phyloP scores from a whole-genome alignment of 2,113 vertebrate species.

The Corythoichthys haematopterus region DNA sequence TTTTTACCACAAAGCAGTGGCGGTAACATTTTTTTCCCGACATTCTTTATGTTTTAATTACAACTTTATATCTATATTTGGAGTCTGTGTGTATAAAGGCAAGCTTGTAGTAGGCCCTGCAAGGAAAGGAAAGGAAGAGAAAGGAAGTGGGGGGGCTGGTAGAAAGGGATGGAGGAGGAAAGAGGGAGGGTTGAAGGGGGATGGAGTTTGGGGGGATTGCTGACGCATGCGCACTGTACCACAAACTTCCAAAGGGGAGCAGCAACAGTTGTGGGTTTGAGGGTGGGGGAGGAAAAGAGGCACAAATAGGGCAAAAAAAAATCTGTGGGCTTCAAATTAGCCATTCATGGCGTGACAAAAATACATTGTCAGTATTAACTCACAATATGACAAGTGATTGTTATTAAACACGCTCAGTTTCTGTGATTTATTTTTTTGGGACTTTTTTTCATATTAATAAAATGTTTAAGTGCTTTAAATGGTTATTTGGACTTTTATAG shows the following conservation, averaged over 20 bases:
- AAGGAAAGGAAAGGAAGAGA: constrained; percentile 2
- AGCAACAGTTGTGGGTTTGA: constrained; percentile 33
- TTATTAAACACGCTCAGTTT: not conserved
- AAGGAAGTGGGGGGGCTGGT: not conserved
- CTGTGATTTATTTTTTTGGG: not conserved
- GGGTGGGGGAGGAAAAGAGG: constrained; percentile 8
- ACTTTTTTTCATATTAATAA: not conserved
- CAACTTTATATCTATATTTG: not conserved
- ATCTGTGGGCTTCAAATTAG: not conserved
- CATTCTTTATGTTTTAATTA: constrained; percentile 1
- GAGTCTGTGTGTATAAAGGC: constrained; percentile 10
- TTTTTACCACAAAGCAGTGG: not conserved
- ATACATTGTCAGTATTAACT: not conserved
- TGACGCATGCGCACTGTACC: constrained; percentile 53
- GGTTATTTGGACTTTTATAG: not conserved
- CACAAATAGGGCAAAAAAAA: constrained; percentile 6
- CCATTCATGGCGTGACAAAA: no score
- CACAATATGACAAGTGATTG: not conserved
- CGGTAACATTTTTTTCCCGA: not conserved
- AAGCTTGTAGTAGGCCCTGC: constrained; percentile 11
- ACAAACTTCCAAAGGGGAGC: constrained; percentile 30
- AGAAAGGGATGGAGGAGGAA: not conserved
- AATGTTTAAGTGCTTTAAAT: not conserved
- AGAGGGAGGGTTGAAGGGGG: not conserved
- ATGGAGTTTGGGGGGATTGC: constrained; percentile 4